Conservation (phyloP, 92 coral and sea anemone species). For the Metridium senile region DNA sequence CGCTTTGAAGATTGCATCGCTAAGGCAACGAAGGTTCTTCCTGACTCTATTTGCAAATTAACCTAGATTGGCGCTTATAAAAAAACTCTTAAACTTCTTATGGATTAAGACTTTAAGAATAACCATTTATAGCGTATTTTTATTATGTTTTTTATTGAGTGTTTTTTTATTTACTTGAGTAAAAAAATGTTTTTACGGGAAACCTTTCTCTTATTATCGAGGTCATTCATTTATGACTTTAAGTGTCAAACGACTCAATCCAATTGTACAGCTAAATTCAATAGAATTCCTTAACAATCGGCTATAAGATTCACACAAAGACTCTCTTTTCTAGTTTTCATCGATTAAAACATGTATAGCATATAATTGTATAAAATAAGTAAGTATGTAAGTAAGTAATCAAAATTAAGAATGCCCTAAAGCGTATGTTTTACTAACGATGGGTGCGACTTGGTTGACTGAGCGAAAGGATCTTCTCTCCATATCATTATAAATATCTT, state of each 20-base stretch:
- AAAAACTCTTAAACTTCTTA: not conserved
- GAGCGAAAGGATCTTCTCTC: no score
- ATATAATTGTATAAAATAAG: no score
- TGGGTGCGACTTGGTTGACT: no score
- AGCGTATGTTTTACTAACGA: no score
- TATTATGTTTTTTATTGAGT: no score
- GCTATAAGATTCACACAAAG: not conserved
- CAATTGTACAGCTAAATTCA: not conserved
- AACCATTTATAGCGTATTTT: no score
- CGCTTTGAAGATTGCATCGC: not conserved
- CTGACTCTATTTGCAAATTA: not conserved
- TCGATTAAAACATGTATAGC: not conserved
- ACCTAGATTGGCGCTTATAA: not conserved
- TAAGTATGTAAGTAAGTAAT: no score
- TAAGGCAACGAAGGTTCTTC: constrained; percentile 1
- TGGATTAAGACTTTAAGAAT: no score
- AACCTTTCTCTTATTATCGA: not conserved
- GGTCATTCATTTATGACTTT: not conserved
- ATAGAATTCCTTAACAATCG: not conserved
- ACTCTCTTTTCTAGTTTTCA: not conserved
- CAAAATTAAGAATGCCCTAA: no score
- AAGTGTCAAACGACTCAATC: not conserved
- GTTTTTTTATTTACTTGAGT: no score
- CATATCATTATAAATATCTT: no score
- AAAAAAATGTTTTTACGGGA: not conserved